Evolutionary conservation across 1,140 invertebrate species (phyloP).

Genomic region (Conus betulinus): DNA sequence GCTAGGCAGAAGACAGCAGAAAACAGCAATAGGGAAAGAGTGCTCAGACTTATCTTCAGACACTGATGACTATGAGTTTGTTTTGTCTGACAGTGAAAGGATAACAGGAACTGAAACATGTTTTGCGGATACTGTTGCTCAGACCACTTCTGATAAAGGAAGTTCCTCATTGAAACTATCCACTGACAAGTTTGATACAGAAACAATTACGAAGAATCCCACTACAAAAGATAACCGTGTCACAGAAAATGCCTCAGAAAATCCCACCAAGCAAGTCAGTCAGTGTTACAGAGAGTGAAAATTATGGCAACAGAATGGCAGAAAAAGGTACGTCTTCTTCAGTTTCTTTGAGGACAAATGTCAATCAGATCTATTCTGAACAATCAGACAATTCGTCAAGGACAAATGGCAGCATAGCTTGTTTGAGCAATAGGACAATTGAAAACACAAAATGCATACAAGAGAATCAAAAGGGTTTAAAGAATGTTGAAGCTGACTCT

Average conservation of each 20-base stretch:
- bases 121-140: background rate
- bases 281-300: background rate
- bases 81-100: background rate
- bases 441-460: too few species aligned
- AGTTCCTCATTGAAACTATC: background rate
- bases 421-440: too few species aligned
- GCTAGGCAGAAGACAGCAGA: background rate
- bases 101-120: background rate
- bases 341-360: too few species aligned
- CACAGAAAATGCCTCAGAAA: background rate
- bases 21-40: background rate
- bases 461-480: too few species aligned
- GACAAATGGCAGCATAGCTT: too few species aligned
- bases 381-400: too few species aligned
- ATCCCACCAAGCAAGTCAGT: background rate
- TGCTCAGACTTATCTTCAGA: background rate
- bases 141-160: background rate
- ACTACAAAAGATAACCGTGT: background rate
- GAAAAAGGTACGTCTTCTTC: too few species aligned
- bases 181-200: background rate
- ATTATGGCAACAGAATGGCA: background rate
- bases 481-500: too few species aligned
- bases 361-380: too few species aligned
- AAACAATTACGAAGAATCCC: background rate
- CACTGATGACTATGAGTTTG: constrained; percentile 2